Percentiles rank a stretch among this genome's conserved stretches.
Evolutionary conservation across 1,140 invertebrate species (phyloP).

Genomic region (Rhagoletis pomonella): DNA sequence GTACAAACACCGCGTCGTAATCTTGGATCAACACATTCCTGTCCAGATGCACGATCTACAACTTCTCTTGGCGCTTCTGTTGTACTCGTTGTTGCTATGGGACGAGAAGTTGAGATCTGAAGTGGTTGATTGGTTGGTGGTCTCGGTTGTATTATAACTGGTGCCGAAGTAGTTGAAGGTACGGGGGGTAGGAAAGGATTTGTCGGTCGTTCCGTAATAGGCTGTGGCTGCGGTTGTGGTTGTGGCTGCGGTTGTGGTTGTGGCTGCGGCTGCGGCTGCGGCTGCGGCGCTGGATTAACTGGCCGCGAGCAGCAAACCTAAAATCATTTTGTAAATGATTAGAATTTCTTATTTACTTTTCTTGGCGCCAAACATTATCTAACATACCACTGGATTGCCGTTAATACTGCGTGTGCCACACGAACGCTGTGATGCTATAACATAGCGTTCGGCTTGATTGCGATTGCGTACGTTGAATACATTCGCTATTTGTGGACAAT

Average conservation of each 20-base stretch:
- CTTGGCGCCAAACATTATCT: background rate
- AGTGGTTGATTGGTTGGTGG: background rate
- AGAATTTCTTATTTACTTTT: background rate
- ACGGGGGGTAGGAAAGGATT: slow-evolving; percentile 68
- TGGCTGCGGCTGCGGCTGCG: slow-evolving; percentile 56
- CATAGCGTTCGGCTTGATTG: slow-evolving; percentile 64
- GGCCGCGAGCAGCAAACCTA: slow-evolving; percentile 69
- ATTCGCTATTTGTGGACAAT: slow-evolving; percentile 67
- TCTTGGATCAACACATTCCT: slow-evolving; percentile 64
- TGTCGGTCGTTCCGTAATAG: background rate
- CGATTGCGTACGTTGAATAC: slow-evolving; percentile 62
- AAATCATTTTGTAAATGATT: no score
- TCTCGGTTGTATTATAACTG: slow-evolving; percentile 57
- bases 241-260: background rate
- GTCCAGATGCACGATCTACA: slow-evolving; percentile 58
- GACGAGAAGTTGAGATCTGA: background rate
- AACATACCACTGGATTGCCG: slow-evolving; percentile 69
- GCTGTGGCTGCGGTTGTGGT: background rate
- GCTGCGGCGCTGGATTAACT: slow-evolving; percentile 59
- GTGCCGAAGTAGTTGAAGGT: slow-evolving; percentile 55
- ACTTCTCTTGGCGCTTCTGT: slow-evolving; percentile 54
- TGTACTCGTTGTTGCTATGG: slow-evolving; percentile 56
- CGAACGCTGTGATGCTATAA: slow-evolving; percentile 65
- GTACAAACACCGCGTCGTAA: slow-evolving; percentile 62
- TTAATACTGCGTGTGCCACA: slow-evolving; percentile 67